phyloP scores from a whole-genome alignment of 2,888 invertebrate genomes.

The Trypoxylon attenuatum region DNA sequence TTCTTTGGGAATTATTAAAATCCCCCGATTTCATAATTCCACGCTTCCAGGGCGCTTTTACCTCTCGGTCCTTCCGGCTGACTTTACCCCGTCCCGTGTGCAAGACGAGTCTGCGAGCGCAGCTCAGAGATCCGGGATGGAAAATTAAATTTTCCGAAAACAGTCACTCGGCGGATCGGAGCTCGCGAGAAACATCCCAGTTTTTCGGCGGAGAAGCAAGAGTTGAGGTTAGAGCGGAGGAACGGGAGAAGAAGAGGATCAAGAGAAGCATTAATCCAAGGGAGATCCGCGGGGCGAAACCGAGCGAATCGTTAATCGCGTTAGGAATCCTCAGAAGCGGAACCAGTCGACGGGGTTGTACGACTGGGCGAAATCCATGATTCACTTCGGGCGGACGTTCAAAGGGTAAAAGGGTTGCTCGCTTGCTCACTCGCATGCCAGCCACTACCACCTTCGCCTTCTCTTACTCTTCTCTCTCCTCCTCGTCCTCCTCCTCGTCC shows the following conservation, averaged over 20 bases:
- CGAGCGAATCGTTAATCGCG: slow-evolving; percentile 14
- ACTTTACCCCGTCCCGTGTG: too few relatives aligned
- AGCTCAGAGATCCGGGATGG: too few relatives aligned
- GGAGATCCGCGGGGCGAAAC: background rate
- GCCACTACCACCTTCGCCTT: too few relatives aligned
- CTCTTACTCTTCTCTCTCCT: too few relatives aligned
- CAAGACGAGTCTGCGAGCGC: too few relatives aligned
- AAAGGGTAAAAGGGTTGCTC: slow-evolving; percentile 36
- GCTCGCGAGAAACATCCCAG: background rate
- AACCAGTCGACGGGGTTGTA: slow-evolving; percentile 9
- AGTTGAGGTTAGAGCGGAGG: background rate
- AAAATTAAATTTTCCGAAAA: background rate
- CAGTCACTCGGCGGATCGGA: background rate
- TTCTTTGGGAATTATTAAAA: slow-evolving; percentile 37
- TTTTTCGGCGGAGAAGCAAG: background rate
- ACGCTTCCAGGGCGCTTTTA: background rate
- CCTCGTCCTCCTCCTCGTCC: too few relatives aligned
- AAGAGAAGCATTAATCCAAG: background rate
- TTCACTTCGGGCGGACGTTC: slow-evolving; percentile 37
- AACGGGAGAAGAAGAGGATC: background rate
- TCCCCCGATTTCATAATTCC: background rate
- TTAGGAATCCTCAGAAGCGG: background rate
- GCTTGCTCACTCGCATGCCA: too few relatives aligned
- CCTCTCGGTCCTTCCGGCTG: too few relatives aligned
- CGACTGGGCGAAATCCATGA: slow-evolving; percentile 40